Evolutionary conservation across 2,888 invertebrate genomes (phyloP), one percentile per base, ranked within the genome.

Genomic region (Monoplex corrugatus): DNA sequence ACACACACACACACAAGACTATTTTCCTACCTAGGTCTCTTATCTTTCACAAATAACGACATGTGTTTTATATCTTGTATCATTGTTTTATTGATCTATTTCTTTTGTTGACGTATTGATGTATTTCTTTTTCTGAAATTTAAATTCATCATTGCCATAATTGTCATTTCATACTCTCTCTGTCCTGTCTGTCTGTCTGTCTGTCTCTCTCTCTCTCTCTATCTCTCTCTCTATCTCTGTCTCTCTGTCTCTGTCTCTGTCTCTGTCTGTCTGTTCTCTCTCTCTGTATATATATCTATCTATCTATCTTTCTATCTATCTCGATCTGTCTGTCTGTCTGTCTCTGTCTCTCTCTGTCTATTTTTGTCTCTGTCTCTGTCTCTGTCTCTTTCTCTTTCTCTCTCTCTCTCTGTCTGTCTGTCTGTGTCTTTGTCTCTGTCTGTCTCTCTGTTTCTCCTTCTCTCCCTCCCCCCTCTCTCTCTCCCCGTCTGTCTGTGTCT

Each of bases 331-430:
- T 16, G 8, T 16, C 16, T 16, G 10, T 50, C 72, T 75, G 35
- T 75, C 72, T 75, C 72, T 38, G n/a, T 35, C 90, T 89, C 68
- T 87, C 86, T 90, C 88, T 90, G 45, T 83, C 87, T 89, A 86
- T 90, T 86, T 90, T 82, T 78, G 83, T 90, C 85, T 87, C 57
- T 86, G 86, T 35, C 38, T 75, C 75, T 38, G 16, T 75, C 75
- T 38, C 38, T 75, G 38, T 1, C 75, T 38, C 75, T 0, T n/a
- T 68, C 75, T 75, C 75, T 75, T 38, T 75, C 75, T 75, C 10
- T 38, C 75, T 75, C 16, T 75, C 38, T 38, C 75, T 38, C 13
- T 75, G 75, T 38, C 35, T 38, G 16, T 75, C 6, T 6, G 43
- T 23, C 78, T 43, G 40, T 43, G 28, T 43, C n/a, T 38, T 6